phyloP scores from a whole-genome alignment of 2,797 vertebrate genomes.

The Macroramphosus scolopax region DNA sequence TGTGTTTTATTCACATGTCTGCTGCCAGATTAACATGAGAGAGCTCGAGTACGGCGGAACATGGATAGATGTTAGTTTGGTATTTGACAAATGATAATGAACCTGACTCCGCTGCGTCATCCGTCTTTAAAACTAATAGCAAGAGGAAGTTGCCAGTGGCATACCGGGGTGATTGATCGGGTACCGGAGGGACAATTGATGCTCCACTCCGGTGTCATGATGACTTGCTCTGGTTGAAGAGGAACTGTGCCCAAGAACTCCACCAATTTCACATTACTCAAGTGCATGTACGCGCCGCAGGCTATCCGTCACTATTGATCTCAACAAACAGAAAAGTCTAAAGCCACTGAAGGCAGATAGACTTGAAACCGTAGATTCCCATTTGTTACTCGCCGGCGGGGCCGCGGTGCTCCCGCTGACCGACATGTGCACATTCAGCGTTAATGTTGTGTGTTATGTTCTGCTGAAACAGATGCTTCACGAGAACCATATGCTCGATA shows the following conservation, averaged over 20 bases:
- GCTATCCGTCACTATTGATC: constrained; percentile 30
- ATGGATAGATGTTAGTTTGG: constrained; percentile 21
- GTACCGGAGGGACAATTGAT: constrained; percentile 34
- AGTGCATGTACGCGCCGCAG: constrained; percentile 26
- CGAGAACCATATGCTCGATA: constrained; percentile 61
- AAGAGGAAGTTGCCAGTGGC: constrained; percentile 43
- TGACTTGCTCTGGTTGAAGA: constrained; percentile 40
- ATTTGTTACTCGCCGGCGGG: constrained; percentile 31
- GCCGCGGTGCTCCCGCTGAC: constrained; percentile 33
- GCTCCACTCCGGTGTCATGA: constrained; percentile 7
- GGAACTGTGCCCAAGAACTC: constrained; percentile 40
- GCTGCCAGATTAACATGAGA: constrained; percentile 44
- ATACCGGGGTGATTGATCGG: constrained; percentile 29
- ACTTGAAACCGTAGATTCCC: constrained; percentile 13
- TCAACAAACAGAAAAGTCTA: constrained; percentile 24
- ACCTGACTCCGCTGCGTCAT: constrained; percentile 35
- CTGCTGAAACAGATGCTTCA: constrained; percentile 56
- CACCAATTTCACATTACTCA: constrained; percentile 41
- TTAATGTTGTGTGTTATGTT: constrained; percentile 38
- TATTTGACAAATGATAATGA: constrained; percentile 38
- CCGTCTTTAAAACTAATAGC: constrained; percentile 50
- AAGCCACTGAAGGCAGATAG: constrained; percentile 19
- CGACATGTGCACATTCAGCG: constrained; percentile 41
- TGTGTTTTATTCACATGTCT: constrained; percentile 45
- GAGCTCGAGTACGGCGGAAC: constrained; percentile 16